Evolutionary conservation across 1,140 invertebrate genomes (phyloP), one percentile per base, ranked within the genome.

Genomic region (Lepidurus packardi): DNA sequence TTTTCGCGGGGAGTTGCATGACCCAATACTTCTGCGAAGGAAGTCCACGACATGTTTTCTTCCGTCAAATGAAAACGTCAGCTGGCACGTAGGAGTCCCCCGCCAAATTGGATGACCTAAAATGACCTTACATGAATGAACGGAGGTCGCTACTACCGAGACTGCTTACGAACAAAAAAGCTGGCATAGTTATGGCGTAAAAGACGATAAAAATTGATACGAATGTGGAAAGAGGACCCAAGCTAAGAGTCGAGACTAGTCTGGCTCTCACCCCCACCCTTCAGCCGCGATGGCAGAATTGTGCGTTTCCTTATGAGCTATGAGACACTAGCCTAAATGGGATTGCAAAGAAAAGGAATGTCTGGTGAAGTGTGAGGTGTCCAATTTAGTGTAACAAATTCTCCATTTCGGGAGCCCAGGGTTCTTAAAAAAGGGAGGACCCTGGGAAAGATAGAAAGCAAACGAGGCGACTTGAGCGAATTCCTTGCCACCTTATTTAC

Each of bases 331-430:
- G 21, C 13, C 53, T 65, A n/a, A n/a, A 65, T 65, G 53, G 53
- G 53, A 65, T 65, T 65, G 53, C 21, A 65, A 65, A 65, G 53
- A 34, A 34, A 34, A 34, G 4, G 34, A 34, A 34, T 65, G 53
- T 65, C 53, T 21, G 53, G 53, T 65, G 53, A 65, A 21, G 53
- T 65, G 53, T 65, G 53, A 65, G 53, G 9, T 65, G 53, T 65
- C 53, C 53, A 65, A 65, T 65, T 65, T 65, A 65, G 53, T 65
- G 53, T 65, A 65, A 21, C 53, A 65, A 65, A 65, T 65, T 65
- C 34, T 34, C 34, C 34, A 34, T 65, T 21, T 65, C 45, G 16
- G 8, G 21, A 13, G 53, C 53, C 53, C 13, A 21, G 16, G 6
- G 16, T 21, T 65, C 53, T 9, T 21, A 13, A 9, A 65, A 13